Evolutionary conservation across 2,113 vertebrate species (phyloP).

Genomic region (Athene cunicularia): DNA sequence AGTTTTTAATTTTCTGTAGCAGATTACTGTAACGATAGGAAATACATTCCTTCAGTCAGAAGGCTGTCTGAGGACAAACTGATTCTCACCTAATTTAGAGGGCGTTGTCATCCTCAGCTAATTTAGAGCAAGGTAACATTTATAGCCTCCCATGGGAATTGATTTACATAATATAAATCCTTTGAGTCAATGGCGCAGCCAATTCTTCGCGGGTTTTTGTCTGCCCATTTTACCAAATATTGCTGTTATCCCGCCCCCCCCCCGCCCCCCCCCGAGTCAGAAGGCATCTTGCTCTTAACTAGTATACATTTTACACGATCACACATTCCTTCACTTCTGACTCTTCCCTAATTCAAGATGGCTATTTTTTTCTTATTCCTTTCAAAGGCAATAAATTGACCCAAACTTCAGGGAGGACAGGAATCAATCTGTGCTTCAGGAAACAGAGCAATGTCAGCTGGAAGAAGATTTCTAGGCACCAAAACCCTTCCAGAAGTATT

Average conservation of each 20-base stretch:
- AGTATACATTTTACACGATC: background rate
- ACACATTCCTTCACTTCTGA: background rate
- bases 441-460: background rate
- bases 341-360: background rate
- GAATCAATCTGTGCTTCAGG: background rate
- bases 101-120: background rate
- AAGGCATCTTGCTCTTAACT: background rate
- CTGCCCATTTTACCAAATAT: background rate
- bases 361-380: background rate
- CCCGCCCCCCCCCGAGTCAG: background rate
- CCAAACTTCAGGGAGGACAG: background rate
- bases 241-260: background rate
- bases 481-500: background rate
- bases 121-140: background rate
- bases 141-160: background rate
- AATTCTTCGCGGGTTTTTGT: background rate
- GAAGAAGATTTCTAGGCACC: background rate
- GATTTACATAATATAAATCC: background rate
- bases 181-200: background rate
- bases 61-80: constrained; percentile 6
- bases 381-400: background rate
- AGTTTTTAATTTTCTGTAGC: background rate
- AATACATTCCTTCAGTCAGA: background rate
- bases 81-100: background rate
- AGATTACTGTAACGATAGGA: background rate